Evolutionary conservation across 2,797 vertebrate genomes (phyloP), one percentile per base, ranked within the genome.

Genomic region (Danio aesculapii): DNA sequence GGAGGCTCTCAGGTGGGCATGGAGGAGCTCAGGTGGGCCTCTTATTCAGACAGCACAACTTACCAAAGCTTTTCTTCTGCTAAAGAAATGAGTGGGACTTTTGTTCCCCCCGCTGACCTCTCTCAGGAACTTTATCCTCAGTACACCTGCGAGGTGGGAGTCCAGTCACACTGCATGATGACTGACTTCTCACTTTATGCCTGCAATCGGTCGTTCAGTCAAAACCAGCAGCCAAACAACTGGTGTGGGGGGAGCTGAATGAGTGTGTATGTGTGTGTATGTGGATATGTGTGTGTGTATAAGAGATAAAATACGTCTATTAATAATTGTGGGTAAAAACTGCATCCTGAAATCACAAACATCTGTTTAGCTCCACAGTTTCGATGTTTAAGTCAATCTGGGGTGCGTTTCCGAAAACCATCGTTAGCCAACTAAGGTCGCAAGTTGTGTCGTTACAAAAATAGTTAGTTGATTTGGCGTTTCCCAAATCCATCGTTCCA

Each of bases 11-110:
- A 98, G 16, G 94, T 95, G 91, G 77, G 55, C 72, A 90, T 97
- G 82, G 97, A 97, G 84, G 96, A 98, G 87, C 95, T 97, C 89
- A 95, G 91, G 90, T 98, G 97, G 88, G 93, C 96, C 81, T 95
- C 96, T 6, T 98, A 83, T 43, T 49, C 70, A 2, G 77, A 85
- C 46, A 78, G 67, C 52, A 64, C 78, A n/a, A 14, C 70, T 46
- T 85, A 84, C 41, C 66, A 81, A 66, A 63, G 39, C 10, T 79
- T 79, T 55, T 66, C 78, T 16, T 64, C 75, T 21, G 72, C 77
- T 58, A 72, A 59, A 68, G 82, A 83, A 55, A 61, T 79, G 57
- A 41, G 70, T n/a, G 84, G 70, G 14, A 67, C 62, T 6, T 76
- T 76, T 16, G 70, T 57, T 46, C 53, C 72, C 44, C 55, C 66